Percentiles rank a stretch among this genome's conserved stretches.
These are phyloP conservation scores for Dinocampus coccinellae DNA, from an alignment of 2,888 invertebrate species.

Conservation along the genomic window DNA sequence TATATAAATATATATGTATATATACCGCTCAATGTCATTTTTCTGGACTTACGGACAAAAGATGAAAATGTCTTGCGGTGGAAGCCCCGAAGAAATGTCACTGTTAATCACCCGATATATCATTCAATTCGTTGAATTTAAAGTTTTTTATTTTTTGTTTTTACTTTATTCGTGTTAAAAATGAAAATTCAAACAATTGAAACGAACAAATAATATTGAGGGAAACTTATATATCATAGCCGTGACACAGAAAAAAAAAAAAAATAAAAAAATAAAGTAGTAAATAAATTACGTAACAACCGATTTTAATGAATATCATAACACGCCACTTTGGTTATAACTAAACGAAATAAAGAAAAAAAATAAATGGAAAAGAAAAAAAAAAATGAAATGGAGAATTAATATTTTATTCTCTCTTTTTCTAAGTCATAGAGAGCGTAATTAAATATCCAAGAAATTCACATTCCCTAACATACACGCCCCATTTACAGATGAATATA, in stretches of 20 bases:
- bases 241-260: background rate
- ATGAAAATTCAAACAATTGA: background rate
- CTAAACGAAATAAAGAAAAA: background rate
- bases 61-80: constrained; percentile 12
- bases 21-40: background rate
- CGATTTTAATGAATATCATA: background rate
- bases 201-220: constrained; percentile 9
- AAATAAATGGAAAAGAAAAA: too few relatives aligned
- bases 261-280: background rate
- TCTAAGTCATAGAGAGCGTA: constrained; percentile 6
- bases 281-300: constrained; percentile 17
- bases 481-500: background rate
- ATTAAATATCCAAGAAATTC: background rate
- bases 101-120: constrained; percentile 24
- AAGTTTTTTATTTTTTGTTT: background rate
- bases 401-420: background rate
- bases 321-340: background rate
- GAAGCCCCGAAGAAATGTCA: constrained; percentile 26
- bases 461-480: background rate
- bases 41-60: background rate
- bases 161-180: constrained; percentile 19
- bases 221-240: constrained; percentile 12
- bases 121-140: background rate
- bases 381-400: background rate
- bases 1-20: background rate